Conservation (phyloP, 2,888 invertebrate species). For the Busseola fusca region DNA sequence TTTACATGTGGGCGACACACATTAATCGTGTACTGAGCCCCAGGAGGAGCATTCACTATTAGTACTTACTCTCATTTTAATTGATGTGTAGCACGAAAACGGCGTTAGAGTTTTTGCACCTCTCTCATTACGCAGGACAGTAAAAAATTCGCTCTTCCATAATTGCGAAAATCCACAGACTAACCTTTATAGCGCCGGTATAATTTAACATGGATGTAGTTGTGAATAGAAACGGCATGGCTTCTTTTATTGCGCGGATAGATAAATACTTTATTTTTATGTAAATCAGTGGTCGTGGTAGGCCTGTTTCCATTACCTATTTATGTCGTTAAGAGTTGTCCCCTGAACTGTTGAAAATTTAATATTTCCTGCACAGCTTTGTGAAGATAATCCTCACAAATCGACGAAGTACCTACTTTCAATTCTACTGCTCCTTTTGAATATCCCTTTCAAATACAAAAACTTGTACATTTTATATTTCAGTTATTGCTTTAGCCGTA, state of each 20-base stretch:
- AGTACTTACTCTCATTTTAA: conserved; percentile 66
- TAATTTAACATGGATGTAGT: conserved; percentile 72
- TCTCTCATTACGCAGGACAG: conserved; percentile 73
- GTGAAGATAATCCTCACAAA: conserved; percentile 63
- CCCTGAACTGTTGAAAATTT: conserved; percentile 61
- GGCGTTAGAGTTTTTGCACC: conserved; percentile 67
- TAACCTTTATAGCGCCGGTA: conserved; percentile 70
- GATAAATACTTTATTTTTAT: conserved; percentile 60
- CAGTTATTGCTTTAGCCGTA: conserved; percentile 56
- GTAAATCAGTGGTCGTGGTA: conserved; percentile 37
- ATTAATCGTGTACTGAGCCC: conserved; percentile 76
- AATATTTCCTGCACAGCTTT: conserved; percentile 65
- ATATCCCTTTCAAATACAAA: conserved; percentile 48
- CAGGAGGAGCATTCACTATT: conserved; percentile 66
- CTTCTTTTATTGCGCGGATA: conserved; percentile 66
- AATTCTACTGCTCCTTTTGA: conserved; percentile 48
- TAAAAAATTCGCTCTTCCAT: conserved; percentile 73
- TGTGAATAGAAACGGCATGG: conserved; percentile 68
- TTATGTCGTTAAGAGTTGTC: conserved; percentile 57
- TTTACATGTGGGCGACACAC: conserved; percentile 76
- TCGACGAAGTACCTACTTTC: conserved; percentile 45
- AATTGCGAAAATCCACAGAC: conserved; percentile 74
- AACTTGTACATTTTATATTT: conserved; percentile 59
- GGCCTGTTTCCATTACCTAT: conserved; percentile 56
- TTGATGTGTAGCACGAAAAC: conserved; percentile 58